Conservation (phyloP, 1,140 invertebrate genomes). For the Phymastichus coffea region DNA sequence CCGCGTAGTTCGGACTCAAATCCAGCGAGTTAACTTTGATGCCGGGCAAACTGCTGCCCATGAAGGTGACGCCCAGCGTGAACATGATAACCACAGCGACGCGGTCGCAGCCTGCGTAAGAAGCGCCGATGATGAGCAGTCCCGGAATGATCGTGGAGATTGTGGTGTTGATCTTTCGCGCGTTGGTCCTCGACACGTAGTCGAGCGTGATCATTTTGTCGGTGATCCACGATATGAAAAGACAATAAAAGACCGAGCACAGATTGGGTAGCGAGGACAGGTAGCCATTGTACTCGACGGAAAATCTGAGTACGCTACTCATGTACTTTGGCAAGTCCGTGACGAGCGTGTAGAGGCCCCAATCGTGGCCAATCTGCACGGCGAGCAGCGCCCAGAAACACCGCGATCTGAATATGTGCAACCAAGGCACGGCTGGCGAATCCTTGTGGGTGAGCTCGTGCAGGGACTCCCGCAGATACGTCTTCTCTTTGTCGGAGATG, state of each 20-base stretch:
- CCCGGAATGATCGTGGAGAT: constrained; percentile 72
- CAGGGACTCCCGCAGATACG: constrained; percentile 70
- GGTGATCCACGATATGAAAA: constrained; percentile 66
- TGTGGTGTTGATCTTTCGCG: constrained; percentile 73
- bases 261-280: constrained; percentile 71
- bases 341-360: constrained; percentile 92
- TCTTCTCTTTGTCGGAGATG: constrained; percentile 76
- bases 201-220: constrained; percentile 66
- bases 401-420: constrained; percentile 70
- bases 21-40: constrained; percentile 83
- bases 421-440: constrained; percentile 69
- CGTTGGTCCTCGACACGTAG: constrained; percentile 61
- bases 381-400: constrained; percentile 74
- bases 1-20: constrained; percentile 79
- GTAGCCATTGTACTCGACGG: constrained; percentile 71
- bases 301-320: constrained; percentile 81
- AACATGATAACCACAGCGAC: constrained; percentile 66
- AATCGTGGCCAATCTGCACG: constrained; percentile 83
- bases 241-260: constrained; percentile 70
- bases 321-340: constrained; percentile 92
- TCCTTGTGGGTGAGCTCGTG: constrained; percentile 58
- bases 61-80: constrained; percentile 70
- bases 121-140: constrained; percentile 76
- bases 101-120: constrained; percentile 75
- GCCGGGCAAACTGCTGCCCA: constrained; percentile 59